Percentiles rank a stretch among this genome's conserved stretches.
phyloP scores from a whole-genome alignment of 92 coral and sea anemone species.

The Umimayanthus chanpuru region DNA sequence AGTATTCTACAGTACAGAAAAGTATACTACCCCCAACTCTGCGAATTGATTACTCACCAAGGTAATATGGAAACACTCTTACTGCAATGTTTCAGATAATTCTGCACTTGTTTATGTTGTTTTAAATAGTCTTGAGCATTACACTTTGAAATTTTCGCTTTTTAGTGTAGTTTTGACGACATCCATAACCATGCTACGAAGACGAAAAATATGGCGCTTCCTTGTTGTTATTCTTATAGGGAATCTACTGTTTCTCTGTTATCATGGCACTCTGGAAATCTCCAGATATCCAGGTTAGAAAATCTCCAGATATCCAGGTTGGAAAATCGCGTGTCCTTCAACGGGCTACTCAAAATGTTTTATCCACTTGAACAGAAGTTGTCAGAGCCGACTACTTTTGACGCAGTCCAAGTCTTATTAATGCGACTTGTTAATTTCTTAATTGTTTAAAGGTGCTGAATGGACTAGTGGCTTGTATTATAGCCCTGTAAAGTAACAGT shows the following conservation, averaged over 20 bases:
- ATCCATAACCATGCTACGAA: background rate
- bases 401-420: no score
- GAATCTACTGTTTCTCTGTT: background rate
- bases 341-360: background rate
- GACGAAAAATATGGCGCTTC: background rate
- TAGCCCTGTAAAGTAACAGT: no score
- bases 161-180: background rate
- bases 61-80: background rate
- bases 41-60: background rate
- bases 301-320: background rate
- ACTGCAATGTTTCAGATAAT: background rate
- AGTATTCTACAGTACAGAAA: no score
- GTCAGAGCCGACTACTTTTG: no score
- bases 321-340: background rate
- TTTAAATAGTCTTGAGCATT: background rate
- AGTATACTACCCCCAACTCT: background rate
- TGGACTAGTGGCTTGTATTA: no score
- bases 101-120: background rate
- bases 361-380: no score
- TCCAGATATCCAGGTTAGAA: background rate
- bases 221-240: background rate
- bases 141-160: background rate
- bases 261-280: background rate
- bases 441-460: no score
- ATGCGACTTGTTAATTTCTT: no score